A percentile compares a stretch with the other conserved stretches of the same genome.
Evolutionary conservation across 2,113 vertebrate genomes (phyloP).

Genomic region (Gallinago jamesoni): DNA sequence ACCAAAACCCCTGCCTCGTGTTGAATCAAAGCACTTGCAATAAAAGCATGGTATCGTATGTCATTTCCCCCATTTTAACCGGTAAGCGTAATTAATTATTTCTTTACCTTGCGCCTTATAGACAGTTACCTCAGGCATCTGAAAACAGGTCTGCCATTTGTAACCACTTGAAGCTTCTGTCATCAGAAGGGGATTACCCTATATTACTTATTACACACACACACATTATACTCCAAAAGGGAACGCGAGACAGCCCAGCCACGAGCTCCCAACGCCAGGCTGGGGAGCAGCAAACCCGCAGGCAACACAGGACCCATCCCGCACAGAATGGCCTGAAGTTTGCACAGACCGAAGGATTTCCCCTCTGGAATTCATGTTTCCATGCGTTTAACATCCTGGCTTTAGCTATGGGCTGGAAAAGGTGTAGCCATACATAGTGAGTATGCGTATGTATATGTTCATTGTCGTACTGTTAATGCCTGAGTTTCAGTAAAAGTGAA

Average conservation of each 20-base stretch:
- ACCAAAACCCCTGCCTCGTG: not conserved
- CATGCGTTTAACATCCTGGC: not conserved
- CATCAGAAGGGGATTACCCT: conserved; percentile 57
- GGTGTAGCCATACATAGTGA: not conserved
- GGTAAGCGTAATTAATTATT: conserved; percentile 39
- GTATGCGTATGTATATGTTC: not conserved
- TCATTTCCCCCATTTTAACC: conserved; percentile 21
- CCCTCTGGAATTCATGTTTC: not conserved
- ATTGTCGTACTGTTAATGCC: not conserved
- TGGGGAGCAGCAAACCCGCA: not conserved
- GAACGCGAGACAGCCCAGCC: conserved; percentile 33
- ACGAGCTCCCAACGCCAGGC: not conserved
- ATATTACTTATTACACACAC: not conserved
- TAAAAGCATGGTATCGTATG: not conserved
- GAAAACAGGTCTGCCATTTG: conserved; percentile 53
- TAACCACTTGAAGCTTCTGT: conserved; percentile 74
- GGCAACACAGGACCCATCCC: not conserved
- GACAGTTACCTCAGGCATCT: conserved; percentile 18
- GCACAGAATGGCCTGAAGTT: not conserved
- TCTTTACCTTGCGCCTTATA: conserved; percentile 49
- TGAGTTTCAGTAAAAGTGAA: not conserved
- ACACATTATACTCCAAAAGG: conserved; percentile 19
- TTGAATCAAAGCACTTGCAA: conserved; percentile 3
- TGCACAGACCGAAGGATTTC: not conserved
- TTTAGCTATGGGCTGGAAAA: not conserved